Evolutionary conservation across 2,797 vertebrate genomes (phyloP).

Genomic region (Myotis vivesi): DNA sequence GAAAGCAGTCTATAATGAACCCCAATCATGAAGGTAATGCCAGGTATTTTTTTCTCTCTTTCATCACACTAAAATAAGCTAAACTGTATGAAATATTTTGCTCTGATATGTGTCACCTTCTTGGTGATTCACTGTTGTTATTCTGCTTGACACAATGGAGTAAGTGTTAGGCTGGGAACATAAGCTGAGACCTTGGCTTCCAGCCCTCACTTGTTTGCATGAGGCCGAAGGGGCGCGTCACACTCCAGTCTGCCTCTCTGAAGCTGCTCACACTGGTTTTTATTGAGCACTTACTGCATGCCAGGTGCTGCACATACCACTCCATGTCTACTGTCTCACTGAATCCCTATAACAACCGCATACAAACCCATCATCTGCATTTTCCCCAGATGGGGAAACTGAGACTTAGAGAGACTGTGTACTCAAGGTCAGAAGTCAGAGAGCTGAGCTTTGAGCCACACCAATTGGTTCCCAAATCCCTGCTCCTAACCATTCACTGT

Average conservation of each 20-base stretch:
- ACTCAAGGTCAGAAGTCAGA: neutral
- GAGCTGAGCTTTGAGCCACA: neutral
- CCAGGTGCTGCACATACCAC: accelerated
- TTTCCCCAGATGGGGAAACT: neutral
- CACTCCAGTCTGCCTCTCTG: neutral
- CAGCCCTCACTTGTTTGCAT: neutral
- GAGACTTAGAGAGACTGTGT: neutral
- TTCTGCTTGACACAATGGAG: neutral
- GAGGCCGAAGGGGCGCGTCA: neutral
- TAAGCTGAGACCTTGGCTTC: neutral
- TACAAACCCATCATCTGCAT: accelerated
- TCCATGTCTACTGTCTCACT: accelerated
- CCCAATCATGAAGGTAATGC: neutral
- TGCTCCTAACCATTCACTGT: neutral
- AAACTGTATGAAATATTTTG: neutral
- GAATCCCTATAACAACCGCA: neutral
- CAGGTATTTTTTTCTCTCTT: neutral
- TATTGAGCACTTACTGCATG: accelerated
- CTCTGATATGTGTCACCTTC: neutral
- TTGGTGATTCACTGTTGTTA: neutral
- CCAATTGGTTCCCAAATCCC: neutral
- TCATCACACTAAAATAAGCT: neutral
- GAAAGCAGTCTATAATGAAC: neutral
- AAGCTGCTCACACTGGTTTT: too few species aligned
- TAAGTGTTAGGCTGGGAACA: neutral